Evolutionary conservation across 2,888 invertebrate genomes (phyloP), one percentile per base, ranked within the genome.

Genomic region (Adineta ricciae): DNA sequence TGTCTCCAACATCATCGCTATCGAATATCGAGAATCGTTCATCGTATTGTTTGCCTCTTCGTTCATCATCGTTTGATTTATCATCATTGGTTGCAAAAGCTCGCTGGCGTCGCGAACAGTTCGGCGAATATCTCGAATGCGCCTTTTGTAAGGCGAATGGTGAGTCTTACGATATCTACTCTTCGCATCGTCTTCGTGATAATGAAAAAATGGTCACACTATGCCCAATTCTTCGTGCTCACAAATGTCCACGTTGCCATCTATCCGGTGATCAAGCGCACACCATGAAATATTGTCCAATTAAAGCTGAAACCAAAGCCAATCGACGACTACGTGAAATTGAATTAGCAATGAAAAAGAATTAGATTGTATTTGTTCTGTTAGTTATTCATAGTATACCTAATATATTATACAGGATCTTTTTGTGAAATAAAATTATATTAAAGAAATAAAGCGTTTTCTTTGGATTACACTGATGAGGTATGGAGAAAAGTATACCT

Each of bases 211-310:
- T 19, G 64, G 19, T 64, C 27, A 64, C 64, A 32, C 19, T 64
- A 19, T 64, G 64, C 32, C 64, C 64, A 64, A 64, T 64, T 14
- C 64, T 64, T 64, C 64, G 64, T 64, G 64, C 64, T 64, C 64
- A 64, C 19, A 64, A 64, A 64, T 64, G 64, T 64, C 64, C 64
- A 64, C 64, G 64, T 36, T 64, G 64, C 7, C 64, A 64, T 32
- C 3, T 64, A 64, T 64, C 64, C 16, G 64, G 64, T 64, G 64
- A 64, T 64, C 64, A 64, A 64, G 64, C 64, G 32, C 64, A 64
- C 32, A 64, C 64, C 27, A 64, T 64, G 32, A 64, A 64, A 64
- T 64, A 64, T 64, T 64, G 64, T 64, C 64, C 64, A 14, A 64
- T 64, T 64, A 64, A 64, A 64, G 64, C 64, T 27, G 32, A 64